Base-by-base conservation (phyloP, 2,888 invertebrate species). In the Bimastos eiseni region DNA sequence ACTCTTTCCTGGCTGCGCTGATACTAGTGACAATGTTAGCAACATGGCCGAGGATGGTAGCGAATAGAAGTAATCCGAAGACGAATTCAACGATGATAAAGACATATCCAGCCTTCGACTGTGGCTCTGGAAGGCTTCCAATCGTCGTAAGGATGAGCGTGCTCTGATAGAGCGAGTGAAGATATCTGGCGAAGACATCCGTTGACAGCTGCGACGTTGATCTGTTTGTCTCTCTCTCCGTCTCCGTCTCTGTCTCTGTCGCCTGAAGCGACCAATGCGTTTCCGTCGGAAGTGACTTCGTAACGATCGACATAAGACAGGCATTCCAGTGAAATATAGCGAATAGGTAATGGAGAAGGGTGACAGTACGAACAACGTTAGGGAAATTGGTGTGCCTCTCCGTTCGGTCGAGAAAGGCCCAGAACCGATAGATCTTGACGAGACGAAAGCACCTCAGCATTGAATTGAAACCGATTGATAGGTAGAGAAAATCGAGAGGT, bases 251-350 rank as follows among this genome's bases (percentile, higher is more conserved):
- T 34, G 86, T 17, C 86, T 19, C 0, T 19, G 34, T 34, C 21
- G 34, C 24, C 36, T 34, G 86, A 24, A 86, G 86, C 6, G 86
- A 86, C 90, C 90, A 90, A 44, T 36, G 5, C 19, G 49, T 90
- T 15, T 44, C 70, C 89, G 89, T 89, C 55, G 2, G 33, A 24
- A 90, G 55, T 0, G 37, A 2, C 37, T 70, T 90, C 0, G 90
- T 90, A 89, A 95, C 94, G 38, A 99, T 97, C 96, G 98, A 98
- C 96, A 98, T 98, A 95, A 99, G 96, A 96, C 99, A 99, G 95
- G 98, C 98, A 96, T 99, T 99, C 99, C 99, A 99, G 96, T 99
- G 99, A 96, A 99, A 99, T 96, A 99, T 98, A 96, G 98, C 98
- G 96, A 98, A 96, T 95, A 98, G 97, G 96, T 98, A 98, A 96